Evolutionary conservation across 1,140 invertebrate genomes (phyloP).

Genomic region (Dendroctonus valens): DNA sequence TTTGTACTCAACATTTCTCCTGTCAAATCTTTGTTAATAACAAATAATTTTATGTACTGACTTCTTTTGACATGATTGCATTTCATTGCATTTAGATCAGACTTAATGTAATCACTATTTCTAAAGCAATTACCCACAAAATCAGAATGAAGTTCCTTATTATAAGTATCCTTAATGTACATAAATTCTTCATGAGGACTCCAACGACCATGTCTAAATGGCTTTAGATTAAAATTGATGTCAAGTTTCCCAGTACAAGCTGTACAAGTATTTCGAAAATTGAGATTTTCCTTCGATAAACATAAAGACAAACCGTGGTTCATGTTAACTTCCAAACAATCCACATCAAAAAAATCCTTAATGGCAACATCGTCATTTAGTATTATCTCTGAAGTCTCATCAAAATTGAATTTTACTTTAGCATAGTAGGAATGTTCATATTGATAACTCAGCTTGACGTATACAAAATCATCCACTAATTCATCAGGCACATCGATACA

Average conservation of each 20-base stretch:
- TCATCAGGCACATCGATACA: slow-evolving; percentile 20
- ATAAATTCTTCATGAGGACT: slow-evolving; percentile 19
- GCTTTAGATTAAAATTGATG: slow-evolving; percentile 20
- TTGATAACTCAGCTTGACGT: slow-evolving; percentile 23
- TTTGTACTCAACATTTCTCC: slow-evolving; percentile 18
- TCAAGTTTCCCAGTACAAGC: slow-evolving; percentile 15
- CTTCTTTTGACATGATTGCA: slow-evolving; percentile 29
- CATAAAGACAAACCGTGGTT: not conserved
- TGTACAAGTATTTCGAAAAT: slow-evolving; percentile 23
- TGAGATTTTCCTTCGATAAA: slow-evolving; percentile 13
- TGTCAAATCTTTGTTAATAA: slow-evolving; percentile 30
- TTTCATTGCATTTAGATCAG: slow-evolving; percentile 8
- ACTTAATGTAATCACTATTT: slow-evolving; percentile 18
- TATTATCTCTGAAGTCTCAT: slow-evolving; percentile 9
- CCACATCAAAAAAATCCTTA: slow-evolving; percentile 1
- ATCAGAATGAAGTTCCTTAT: slow-evolving; percentile 29
- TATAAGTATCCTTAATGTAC: slow-evolving; percentile 28
- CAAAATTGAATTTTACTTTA: slow-evolving; percentile 28
- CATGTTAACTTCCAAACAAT: slow-evolving; percentile 19
- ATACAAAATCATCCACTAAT: slow-evolving; percentile 36
- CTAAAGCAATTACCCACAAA: slow-evolving; percentile 29
- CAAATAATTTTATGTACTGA: slow-evolving; percentile 30
- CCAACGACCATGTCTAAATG: slow-evolving; percentile 10
- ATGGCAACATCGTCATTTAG: slow-evolving; percentile 19
- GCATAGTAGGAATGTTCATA: slow-evolving; percentile 37